phyloP scores from a whole-genome alignment of 2,888 invertebrate genomes.

The Petrophora chlorosata region DNA sequence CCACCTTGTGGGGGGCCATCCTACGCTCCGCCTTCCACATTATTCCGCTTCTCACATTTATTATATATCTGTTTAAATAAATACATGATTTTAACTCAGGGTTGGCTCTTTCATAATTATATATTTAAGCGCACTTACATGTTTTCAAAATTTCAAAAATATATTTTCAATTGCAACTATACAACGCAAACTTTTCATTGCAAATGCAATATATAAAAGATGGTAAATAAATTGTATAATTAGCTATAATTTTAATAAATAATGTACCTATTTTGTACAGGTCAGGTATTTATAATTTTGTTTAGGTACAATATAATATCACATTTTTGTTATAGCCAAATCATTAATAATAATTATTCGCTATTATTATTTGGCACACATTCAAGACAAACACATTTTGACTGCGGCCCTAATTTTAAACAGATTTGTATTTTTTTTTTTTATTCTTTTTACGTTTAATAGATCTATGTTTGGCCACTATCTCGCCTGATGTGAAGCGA shows the following conservation, averaged over 20 bases:
- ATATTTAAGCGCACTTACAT: conserved; percentile 11
- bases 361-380: conserved; percentile 46
- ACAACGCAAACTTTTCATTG: background rate
- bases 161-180: background rate
- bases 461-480: too few relatives aligned
- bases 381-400: conserved; percentile 8
- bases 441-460: too few relatives aligned
- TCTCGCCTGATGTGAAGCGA: too few relatives aligned
- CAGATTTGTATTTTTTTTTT: too few relatives aligned
- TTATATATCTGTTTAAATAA: too few relatives aligned
- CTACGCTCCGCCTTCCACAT: too few relatives aligned
- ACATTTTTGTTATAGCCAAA: conserved; percentile 45
- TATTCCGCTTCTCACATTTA: too few relatives aligned
- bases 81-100: too few relatives aligned
- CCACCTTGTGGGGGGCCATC: too few relatives aligned
- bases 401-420: conserved; percentile 13
- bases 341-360: conserved; percentile 16
- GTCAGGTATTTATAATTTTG: conserved; percentile 23
- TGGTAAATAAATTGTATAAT: conserved; percentile 4
- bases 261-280: conserved; percentile 19
- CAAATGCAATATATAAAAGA: background rate
- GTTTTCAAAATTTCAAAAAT: too few relatives aligned
- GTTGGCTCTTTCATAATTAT: too few relatives aligned
- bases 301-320: conserved; percentile 52
- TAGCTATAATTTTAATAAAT: conserved; percentile 4